phyloP scores from a whole-genome alignment of 2,797 vertebrate species.

The Protosalanx chinensis region DNA sequence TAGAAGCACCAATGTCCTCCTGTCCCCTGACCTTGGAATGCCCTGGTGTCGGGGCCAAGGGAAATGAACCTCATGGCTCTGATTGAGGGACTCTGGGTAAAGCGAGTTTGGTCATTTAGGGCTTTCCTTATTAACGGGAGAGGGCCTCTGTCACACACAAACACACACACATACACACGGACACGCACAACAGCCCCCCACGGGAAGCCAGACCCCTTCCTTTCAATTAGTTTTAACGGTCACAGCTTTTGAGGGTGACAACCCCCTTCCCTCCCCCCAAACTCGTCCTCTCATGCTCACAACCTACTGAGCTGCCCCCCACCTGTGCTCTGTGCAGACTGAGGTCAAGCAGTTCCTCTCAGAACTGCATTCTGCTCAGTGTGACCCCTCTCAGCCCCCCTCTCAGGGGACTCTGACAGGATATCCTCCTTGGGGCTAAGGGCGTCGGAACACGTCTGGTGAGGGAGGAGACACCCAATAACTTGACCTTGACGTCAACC shows the following conservation, averaged over 20 bases:
- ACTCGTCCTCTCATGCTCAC: constrained; percentile 21
- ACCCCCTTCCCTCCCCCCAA: constrained; percentile 2
- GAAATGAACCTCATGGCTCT: constrained; percentile 31
- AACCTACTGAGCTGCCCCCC: not conserved
- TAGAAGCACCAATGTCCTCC: not conserved
- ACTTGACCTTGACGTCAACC: no score
- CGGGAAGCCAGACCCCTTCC: constrained; percentile 49
- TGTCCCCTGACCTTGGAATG: constrained; percentile 20
- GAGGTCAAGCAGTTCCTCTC: constrained; percentile 45
- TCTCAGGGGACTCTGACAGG: constrained; percentile 11
- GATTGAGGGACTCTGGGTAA: constrained; percentile 24
- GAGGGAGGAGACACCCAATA: no score
- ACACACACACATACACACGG: not conserved
- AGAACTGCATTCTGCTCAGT: no score
- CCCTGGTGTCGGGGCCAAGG: constrained; percentile 32
- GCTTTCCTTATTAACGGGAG: constrained; percentile 48
- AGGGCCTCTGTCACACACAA: not conserved
- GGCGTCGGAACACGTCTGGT: not conserved
- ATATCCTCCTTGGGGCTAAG: not conserved
- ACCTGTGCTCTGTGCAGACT: constrained; percentile 30
- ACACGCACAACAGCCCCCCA: constrained; percentile 29
- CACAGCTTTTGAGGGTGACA: constrained; percentile 53
- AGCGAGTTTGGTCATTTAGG: constrained; percentile 37
- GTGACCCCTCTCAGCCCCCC: not conserved
- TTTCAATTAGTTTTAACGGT: constrained; percentile 61